Conservation (phyloP, 2,888 invertebrate genomes). For the Aromia moschata region DNA sequence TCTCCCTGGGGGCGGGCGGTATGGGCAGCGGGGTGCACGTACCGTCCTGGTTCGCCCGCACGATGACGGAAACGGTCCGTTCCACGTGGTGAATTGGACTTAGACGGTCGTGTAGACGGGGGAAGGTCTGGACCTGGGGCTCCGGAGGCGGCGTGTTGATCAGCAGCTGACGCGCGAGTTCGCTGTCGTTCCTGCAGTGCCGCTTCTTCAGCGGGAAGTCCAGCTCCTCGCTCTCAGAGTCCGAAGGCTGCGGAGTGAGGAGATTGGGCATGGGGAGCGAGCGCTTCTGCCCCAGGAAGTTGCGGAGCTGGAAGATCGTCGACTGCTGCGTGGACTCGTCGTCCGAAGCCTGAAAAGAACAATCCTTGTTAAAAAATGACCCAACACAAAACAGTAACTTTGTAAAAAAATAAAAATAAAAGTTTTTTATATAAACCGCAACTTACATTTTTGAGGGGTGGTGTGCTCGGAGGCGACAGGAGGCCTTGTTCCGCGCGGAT, state of each 20-base stretch:
- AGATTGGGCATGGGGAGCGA: slow-evolving; percentile 48
- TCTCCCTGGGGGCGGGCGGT: slow-evolving; percentile 50
- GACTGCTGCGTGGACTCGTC: slow-evolving; percentile 47
- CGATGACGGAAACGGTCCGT: slow-evolving; percentile 79
- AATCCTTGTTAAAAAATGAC: too few species aligned
- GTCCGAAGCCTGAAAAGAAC: slow-evolving; percentile 49
- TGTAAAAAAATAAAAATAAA: too few species aligned
- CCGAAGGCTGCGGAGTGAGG: slow-evolving; percentile 85
- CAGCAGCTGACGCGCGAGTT: slow-evolving; percentile 60
- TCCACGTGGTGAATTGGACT: slow-evolving; percentile 63
- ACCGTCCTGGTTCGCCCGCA: slow-evolving; percentile 85
- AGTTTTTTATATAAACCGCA: too few species aligned
- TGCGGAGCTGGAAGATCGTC: slow-evolving; percentile 45
- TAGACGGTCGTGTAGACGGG: slow-evolving; percentile 62
- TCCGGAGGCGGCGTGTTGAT: slow-evolving; percentile 27
- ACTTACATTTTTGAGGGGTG: slow-evolving; percentile 69
- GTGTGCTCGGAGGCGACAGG: slow-evolving; percentile 78
- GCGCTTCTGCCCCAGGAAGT: slow-evolving; percentile 51
- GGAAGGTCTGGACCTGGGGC: background rate
- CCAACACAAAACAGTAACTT: too few species aligned
- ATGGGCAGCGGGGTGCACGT: slow-evolving; percentile 64
- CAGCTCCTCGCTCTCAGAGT: slow-evolving; percentile 72
- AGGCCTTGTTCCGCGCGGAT: slow-evolving; percentile 41
- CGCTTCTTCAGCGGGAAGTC: slow-evolving; percentile 68
- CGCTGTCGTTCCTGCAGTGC: slow-evolving; percentile 67